Percentiles rank a stretch among this genome's conserved stretches.
These are phyloP conservation scores for Murina feae DNA, from an alignment of 2,113 vertebrate species.

Conservation along the genomic window DNA sequence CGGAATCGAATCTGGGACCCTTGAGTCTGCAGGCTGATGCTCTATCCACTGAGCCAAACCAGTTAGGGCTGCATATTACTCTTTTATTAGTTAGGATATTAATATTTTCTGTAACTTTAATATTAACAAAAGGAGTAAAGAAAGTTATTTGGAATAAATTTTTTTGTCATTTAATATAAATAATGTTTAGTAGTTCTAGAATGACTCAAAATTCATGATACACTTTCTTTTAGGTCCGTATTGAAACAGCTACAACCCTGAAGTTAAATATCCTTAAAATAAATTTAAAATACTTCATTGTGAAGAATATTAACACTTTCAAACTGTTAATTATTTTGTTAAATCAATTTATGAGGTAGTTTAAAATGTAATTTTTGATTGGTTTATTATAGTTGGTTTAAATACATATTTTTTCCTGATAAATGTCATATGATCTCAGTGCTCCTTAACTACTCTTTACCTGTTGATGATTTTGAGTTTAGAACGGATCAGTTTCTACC, in stretches of 20 bases:
- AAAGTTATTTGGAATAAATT: background rate
- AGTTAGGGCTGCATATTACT: no score
- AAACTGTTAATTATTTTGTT: background rate
- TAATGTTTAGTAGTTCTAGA: background rate
- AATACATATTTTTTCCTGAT: conserved; percentile 17
- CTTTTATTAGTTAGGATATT: background rate
- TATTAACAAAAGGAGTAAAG: background rate
- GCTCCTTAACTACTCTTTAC: conserved; percentile 87
- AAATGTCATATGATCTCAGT: background rate
- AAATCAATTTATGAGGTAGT: conserved; percentile 35
- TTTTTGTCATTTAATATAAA: background rate
- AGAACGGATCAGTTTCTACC: conserved; percentile 95
- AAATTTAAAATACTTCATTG: background rate
- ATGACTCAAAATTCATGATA: background rate
- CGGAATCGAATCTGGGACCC: no score
- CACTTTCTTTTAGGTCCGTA: conserved; percentile 89
- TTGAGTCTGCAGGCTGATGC: no score
- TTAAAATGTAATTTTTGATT: conserved; percentile 25
- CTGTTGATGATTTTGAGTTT: conserved; percentile 98
- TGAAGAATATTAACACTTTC: background rate
- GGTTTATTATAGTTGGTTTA: background rate
- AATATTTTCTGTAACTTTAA: background rate
- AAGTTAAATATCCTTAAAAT: conserved; percentile 96
- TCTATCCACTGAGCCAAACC: no score
- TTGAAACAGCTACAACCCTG: conserved; percentile 95